A percentile compares a stretch with the other conserved stretches of the same genome.
Conservation (phyloP, 2,888 invertebrate species). For the Harmothoe impar region DNA sequence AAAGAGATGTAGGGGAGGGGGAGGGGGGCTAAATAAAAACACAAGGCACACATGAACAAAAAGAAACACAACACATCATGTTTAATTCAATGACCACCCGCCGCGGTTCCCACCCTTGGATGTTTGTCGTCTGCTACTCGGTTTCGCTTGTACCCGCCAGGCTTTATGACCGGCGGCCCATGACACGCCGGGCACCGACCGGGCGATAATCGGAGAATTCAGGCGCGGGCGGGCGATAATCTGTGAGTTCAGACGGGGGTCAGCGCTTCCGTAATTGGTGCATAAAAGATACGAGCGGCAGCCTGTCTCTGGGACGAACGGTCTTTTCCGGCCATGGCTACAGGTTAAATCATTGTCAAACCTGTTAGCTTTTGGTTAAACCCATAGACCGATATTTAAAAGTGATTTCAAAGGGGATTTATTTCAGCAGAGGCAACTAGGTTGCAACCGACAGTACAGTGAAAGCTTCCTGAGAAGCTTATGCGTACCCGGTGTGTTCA, state of each 20-base stretch:
- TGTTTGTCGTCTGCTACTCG: not conserved
- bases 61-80: not conserved
- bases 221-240: not conserved
- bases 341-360: not conserved
- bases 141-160: not conserved
- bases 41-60: not conserved
- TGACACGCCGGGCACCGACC: not conserved
- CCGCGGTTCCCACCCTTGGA: not conserved
- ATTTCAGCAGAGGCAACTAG: too few relatives aligned
- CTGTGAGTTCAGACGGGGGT: not conserved
- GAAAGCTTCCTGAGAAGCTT: too few relatives aligned
- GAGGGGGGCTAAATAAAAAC: not conserved
- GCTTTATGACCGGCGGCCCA: not conserved
- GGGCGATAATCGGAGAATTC: constrained; percentile 27
- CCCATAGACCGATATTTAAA: too few relatives aligned
- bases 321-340: not conserved
- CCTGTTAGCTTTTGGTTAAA: not conserved
- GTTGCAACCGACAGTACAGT: too few relatives aligned
- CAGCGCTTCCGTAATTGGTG: constrained; percentile 18
- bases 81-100: not conserved
- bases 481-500: too few relatives aligned
- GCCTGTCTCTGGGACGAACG: not conserved
- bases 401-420: too few relatives aligned
- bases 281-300: constrained; percentile 14
- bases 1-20: not conserved